Base-by-base conservation (phyloP, 2,113 vertebrate species). In the Tachysurus vachellii region DNA sequence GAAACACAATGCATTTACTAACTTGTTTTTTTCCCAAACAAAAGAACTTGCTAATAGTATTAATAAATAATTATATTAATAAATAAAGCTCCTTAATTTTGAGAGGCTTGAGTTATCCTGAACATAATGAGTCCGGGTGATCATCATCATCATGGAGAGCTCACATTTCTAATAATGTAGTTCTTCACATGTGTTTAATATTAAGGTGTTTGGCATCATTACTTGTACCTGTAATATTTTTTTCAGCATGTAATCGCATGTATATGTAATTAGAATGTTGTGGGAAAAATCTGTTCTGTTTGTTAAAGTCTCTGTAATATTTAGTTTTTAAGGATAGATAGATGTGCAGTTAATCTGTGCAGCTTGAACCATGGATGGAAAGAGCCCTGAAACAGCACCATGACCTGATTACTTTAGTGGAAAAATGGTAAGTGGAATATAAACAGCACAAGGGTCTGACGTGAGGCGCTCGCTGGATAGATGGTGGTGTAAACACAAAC, bases 381-480 rank as follows among this genome's bases (percentile, higher is more conserved):
- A 6, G n/a, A 50, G 16, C n/a, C 10, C 42, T 53, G 84, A 85
- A 44, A 23, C 36, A 80, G 85, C 56, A 54, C 17, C 16, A 47
- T 68, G 61, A 53, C 85, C 28, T 68, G 61, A 75, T 75, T 59
- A 42, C 23, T 0, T 80, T 80, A 64, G 85, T 66, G 53, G 61
- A 80, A 86, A 66, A 86, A 80, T 14, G 17, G 47, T 68, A 42
- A 70, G 28, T 54, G 75, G 59, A 79, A 80, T n/a, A 86, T 56
- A 66, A 86, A 86, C 85, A 66, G 47, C 21, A 53, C 21, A n/a
- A 57, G 17, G 53, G 47, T 73, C 84, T 85, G 84, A 36, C 10
- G 19, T n/a, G 71, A 64, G 44, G 17, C 26, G 6, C 57, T 31
- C 26, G 13, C 16, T 7, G 4, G 42, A 14, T 44, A 53, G 26